phyloP scores from a whole-genome alignment of 2,888 invertebrate species.

The Tenthredo livida region DNA sequence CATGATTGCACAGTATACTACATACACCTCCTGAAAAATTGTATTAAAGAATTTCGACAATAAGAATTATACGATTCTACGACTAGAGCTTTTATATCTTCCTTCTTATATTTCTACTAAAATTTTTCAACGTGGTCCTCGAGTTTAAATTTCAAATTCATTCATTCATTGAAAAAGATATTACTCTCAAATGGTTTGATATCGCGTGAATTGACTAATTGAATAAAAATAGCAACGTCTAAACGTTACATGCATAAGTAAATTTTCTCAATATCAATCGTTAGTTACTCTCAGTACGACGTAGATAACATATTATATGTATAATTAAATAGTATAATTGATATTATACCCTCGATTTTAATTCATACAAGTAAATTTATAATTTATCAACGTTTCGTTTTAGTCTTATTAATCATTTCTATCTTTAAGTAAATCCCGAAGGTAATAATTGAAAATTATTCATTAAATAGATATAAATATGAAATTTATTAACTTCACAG shows the following conservation, averaged over 20 bases:
- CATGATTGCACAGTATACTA: no score
- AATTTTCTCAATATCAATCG: not conserved
- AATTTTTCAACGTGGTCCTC: constrained; percentile 8
- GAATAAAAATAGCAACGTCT: not conserved
- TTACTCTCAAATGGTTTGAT: no score
- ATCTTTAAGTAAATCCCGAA: not conserved
- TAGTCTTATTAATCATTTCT: constrained; percentile 16
- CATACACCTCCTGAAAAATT: no score
- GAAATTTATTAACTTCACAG: constrained; percentile 24
- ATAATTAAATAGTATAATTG: not conserved
- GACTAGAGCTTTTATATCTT: not conserved
- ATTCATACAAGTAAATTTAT: not conserved
- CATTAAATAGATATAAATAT: constrained; percentile 18
- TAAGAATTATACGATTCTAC: not conserved
- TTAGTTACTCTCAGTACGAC: not conserved
- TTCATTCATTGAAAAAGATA: no score
- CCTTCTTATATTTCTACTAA: not conserved
- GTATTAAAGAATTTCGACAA: no score
- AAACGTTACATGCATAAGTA: not conserved
- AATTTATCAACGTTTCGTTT: not conserved
- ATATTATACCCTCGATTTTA: not conserved
- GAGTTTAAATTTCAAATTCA: not conserved
- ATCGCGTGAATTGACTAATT: not conserved
- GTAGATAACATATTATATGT: not conserved
- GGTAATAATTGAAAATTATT: constrained; percentile 4